A percentile compares a stretch with the other conserved stretches of the same genome.
Conservation (phyloP, 2,888 invertebrate species). For the Pasiphila rectangulata region DNA sequence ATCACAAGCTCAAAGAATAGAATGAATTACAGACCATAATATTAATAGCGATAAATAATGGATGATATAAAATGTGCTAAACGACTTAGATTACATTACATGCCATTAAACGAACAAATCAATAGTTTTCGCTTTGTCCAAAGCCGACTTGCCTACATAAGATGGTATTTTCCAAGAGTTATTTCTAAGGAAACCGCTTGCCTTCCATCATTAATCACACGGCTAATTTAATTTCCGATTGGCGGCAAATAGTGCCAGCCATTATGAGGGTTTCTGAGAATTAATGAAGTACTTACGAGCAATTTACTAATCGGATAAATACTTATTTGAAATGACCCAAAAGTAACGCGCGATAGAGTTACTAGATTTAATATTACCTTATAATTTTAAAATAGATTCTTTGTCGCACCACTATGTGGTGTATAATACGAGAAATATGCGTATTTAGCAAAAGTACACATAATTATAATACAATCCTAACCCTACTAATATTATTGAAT, state of each 20-base stretch:
- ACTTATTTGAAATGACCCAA: slow-evolving; percentile 18
- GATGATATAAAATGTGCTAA: slow-evolving; percentile 16
- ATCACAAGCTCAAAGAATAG: slow-evolving; percentile 13
- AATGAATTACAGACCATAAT: slow-evolving; percentile 12
- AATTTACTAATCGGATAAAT: slow-evolving; percentile 40
- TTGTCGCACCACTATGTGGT: no score
- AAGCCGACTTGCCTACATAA: slow-evolving; percentile 35
- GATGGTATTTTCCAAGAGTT: slow-evolving; percentile 51
- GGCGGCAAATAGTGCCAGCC: slow-evolving; percentile 47
- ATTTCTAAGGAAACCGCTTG: slow-evolving; percentile 46
- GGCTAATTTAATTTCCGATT: slow-evolving; percentile 65
- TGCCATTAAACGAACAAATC: slow-evolving; percentile 41
- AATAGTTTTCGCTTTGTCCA: slow-evolving; percentile 39
- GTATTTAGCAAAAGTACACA: no score
- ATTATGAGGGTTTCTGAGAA: slow-evolving; percentile 20
- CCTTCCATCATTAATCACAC: slow-evolving; percentile 69
- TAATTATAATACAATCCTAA: no score
- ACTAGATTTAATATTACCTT: no score
- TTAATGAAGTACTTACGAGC: slow-evolving; percentile 24
- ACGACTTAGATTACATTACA: slow-evolving; percentile 25
- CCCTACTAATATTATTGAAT: no score
- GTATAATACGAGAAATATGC: no score
- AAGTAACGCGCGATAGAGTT: slow-evolving; percentile 9
- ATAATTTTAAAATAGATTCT: no score
- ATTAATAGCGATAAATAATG: slow-evolving; percentile 10